phyloP scores from a whole-genome alignment of 2,113 vertebrate species.

The Catharus fuscescens region DNA sequence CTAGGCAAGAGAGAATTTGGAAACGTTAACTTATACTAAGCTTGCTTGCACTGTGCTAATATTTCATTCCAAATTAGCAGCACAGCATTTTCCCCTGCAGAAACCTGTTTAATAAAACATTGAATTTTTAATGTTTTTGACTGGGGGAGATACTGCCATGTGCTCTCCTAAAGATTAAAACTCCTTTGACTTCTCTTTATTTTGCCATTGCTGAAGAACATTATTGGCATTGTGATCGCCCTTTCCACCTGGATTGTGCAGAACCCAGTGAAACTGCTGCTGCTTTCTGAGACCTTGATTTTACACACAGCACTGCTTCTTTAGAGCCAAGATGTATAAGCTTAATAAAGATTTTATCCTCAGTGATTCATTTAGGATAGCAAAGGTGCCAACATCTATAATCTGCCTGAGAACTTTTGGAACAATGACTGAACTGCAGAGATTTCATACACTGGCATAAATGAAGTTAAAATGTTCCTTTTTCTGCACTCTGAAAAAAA shows the following conservation, averaged over 20 bases:
- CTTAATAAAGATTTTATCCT: constrained; percentile 17
- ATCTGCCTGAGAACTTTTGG: constrained; percentile 25
- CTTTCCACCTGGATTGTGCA: not conserved
- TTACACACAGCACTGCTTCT: not conserved
- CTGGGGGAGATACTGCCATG: not conserved
- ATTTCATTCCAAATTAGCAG: constrained; percentile 32
- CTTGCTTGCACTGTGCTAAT: not conserved
- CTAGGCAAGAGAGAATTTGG: not conserved
- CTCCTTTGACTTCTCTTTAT: not conserved
- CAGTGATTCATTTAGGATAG: not conserved
- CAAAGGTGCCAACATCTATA: constrained; percentile 1
- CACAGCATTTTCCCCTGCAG: not conserved
- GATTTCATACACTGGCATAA: not conserved
- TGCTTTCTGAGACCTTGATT: not conserved
- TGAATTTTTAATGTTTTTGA: constrained; percentile 35
- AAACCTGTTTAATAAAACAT: constrained; percentile 46
- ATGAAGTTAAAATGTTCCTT: not conserved
- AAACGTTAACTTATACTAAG: not conserved
- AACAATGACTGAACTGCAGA: not conserved
- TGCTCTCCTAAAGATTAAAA: not conserved
- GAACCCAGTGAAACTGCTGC: not conserved
- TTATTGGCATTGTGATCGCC: not conserved
- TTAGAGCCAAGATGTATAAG: constrained; percentile 3
- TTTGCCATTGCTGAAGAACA: not conserved
- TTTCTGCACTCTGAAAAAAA: constrained; percentile 20